A percentile compares a stretch with the other conserved stretches of the same genome.
These are phyloP conservation scores for Epinephelus lanceolatus DNA, from an alignment of 2,113 vertebrate genomes.

Conservation along the genomic window DNA sequence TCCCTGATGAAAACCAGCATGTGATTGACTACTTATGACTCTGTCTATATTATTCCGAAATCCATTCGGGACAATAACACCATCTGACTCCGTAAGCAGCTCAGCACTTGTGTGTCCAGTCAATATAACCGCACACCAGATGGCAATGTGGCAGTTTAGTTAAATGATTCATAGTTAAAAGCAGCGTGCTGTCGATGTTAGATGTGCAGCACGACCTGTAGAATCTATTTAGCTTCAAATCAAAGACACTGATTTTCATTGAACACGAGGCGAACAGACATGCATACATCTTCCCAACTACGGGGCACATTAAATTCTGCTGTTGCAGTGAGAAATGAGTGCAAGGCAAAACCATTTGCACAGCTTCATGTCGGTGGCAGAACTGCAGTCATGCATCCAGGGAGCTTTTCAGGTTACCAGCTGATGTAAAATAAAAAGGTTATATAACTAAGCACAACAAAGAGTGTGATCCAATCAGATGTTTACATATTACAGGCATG, in stretches of 20 bases:
- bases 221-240: conserved; percentile 26
- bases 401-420: conserved; percentile 39
- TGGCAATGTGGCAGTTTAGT: conserved; percentile 42
- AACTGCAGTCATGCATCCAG: conserved; percentile 25
- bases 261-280: conserved; percentile 32
- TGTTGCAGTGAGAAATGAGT: background rate
- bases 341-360: conserved; percentile 35
- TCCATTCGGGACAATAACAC: background rate
- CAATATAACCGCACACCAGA: conserved; percentile 43
- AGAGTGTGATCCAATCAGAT: conserved; percentile 32
- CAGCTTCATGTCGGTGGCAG: conserved; percentile 26
- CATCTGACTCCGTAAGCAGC: background rate
- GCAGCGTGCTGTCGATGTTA: conserved; percentile 20
- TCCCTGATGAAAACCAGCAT: background rate
- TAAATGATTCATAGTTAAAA: conserved; percentile 57
- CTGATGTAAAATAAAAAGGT: conserved; percentile 32
- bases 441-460: conserved; percentile 33
- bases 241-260: conserved; percentile 29
- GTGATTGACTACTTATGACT: background rate
- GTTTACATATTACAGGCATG: conserved; percentile 25
- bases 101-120: conserved; percentile 6
- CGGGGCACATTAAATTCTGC: conserved; percentile 27
- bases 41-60: background rate
- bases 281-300: background rate
- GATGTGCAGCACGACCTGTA: conserved; percentile 20